These are phyloP conservation scores for Anarhynchus alexandrinus DNA, from an alignment of 2,113 vertebrate species.

Conservation along the genomic window DNA sequence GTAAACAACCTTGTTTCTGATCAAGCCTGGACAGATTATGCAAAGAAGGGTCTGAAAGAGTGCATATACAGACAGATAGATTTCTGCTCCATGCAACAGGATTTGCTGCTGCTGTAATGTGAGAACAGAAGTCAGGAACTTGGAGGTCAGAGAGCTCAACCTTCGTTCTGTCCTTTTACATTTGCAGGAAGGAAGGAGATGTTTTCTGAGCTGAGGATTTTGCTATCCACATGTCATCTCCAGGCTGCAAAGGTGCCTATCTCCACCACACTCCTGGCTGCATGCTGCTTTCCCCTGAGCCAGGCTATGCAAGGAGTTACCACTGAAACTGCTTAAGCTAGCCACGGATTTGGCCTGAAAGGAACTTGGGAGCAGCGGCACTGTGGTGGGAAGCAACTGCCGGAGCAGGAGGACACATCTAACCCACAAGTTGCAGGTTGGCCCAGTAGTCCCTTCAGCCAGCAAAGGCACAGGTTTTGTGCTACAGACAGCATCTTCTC, in stretches of 20 bases:
- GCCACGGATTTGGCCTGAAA: not conserved
- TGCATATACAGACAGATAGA: not conserved
- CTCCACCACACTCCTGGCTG: not conserved
- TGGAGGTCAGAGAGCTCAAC: not conserved
- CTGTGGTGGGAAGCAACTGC: not conserved
- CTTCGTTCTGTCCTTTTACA: not conserved
- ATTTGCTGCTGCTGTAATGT: conserved; percentile 30
- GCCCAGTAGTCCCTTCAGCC: not conserved
- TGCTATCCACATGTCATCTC: not conserved
- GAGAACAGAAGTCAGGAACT: conserved; percentile 11
- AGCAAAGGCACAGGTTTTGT: not conserved
- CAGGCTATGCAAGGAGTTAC: not conserved
- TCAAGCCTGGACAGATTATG: not conserved
- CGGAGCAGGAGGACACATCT: not conserved
- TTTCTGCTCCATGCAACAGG: not conserved
- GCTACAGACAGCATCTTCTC: not conserved
- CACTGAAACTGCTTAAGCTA: not conserved
- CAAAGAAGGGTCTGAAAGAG: not conserved
- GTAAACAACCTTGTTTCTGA: not conserved
- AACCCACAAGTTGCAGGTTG: not conserved
- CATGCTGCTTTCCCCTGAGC: not conserved
- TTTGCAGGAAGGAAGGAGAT: not conserved
- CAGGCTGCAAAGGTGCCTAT: not conserved
- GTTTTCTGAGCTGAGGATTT: not conserved
- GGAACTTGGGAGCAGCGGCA: not conserved